Conservation (phyloP, 2,888 invertebrate species). For the Rhagonycha fulva region DNA sequence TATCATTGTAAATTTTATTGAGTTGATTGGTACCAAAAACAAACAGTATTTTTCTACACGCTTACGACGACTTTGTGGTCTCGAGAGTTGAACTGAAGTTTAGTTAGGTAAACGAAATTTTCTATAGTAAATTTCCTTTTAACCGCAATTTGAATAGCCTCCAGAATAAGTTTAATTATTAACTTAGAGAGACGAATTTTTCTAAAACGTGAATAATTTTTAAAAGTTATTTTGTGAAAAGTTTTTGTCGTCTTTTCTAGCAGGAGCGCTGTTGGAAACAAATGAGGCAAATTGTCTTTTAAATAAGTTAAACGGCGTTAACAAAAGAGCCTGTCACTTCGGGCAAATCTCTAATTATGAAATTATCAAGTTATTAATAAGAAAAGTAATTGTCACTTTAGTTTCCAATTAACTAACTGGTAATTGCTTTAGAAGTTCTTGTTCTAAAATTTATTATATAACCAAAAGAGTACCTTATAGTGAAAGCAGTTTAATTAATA, state of each 20-base stretch:
- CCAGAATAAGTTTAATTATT: background rate
- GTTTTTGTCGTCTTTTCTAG: constrained; percentile 18
- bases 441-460: constrained; percentile 24
- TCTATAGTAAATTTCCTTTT: background rate
- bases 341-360: constrained; percentile 53
- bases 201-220: constrained; percentile 7
- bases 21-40: no score
- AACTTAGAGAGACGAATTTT: background rate
- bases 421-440: constrained; percentile 42
- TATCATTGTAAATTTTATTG: no score
- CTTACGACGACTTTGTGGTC: background rate
- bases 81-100: background rate
- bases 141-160: background rate
- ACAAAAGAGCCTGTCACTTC: constrained; percentile 42
- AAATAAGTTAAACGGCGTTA: constrained; percentile 40
- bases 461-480: constrained; percentile 23
- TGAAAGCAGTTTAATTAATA: constrained; percentile 30
- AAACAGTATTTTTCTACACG: no score
- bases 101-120: background rate
- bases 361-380: constrained; percentile 48
- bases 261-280: constrained; percentile 28
- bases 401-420: constrained; percentile 53
- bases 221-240: constrained; percentile 21
- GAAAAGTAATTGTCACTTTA: constrained; percentile 54
- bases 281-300: constrained; percentile 40